Base-by-base conservation (phyloP, 1,140 invertebrate genomes). In the Linepithema humile region DNA sequence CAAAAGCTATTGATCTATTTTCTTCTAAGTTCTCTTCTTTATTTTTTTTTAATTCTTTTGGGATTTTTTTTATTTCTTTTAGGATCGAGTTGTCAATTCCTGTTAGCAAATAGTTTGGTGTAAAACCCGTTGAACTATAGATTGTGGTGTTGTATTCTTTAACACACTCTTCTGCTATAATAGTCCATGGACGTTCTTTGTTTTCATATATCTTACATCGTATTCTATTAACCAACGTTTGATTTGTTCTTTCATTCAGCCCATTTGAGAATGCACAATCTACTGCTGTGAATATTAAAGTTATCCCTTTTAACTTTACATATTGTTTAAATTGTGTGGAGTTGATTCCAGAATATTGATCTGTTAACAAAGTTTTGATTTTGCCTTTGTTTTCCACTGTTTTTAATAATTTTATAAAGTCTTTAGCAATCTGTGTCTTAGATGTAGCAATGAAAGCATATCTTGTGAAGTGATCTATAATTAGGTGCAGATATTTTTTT, bases 381-480 rank as follows among this genome's bases (percentile, higher is more conserved):
- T 69, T 43, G 45, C 53, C 53, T 17, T 35, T 70, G 3, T 82
- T 45, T 82, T 67, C 38, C 45, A 70, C 38, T 60, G 38, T 60
- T 3, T 70, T 20, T 12, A 82, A 40, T 32, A 82, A 35, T 83
- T 91, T 91, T 5, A 93, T 89, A 70, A 93, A 93, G 87, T 93
- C 92, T 70, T 82, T 89, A 29, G 90, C 77, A 64, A 60, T 87
- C 85, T 92, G 86, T 32, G 85, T 91, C 89, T 90, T 91, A 83
- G 91, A 93, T n/a, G 91, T 92, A 69, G 72, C 57, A 78, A 89
- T 92, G 80, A 74, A 92, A 60, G 85, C 92, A 87, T 50, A 92
- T 90, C 92, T 85, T 65, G 83, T 89, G 75, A 90, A 90, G 64
- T 91, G 89, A 29, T 83, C 70, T 3, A 83, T 55, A n/a, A 83